Evolutionary conservation across 2,113 vertebrate species (phyloP).

Genomic region (Lucifuga dentata): DNA sequence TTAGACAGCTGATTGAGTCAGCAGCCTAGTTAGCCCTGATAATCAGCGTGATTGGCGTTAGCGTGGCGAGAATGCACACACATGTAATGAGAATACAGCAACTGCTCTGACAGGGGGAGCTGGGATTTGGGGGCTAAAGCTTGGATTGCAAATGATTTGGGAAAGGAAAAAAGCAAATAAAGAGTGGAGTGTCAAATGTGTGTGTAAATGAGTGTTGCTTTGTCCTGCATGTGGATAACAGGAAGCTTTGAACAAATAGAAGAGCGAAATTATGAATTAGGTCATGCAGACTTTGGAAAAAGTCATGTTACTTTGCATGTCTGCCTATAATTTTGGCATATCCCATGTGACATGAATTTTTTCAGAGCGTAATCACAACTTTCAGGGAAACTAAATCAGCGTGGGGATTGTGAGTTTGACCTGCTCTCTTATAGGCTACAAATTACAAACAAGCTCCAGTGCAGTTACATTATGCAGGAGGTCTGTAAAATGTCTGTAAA

Average conservation of each 20-base stretch:
- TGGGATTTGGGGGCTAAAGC: conserved; percentile 24
- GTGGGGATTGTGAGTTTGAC: neutral
- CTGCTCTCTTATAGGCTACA: neutral
- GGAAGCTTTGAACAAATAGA: conserved; percentile 12
- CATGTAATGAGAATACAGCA: conserved; percentile 37
- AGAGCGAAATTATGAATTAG: neutral
- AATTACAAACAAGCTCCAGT: neutral
- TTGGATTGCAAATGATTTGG: conserved; percentile 45
- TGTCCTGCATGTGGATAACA: neutral
- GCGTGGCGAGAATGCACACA: conserved; percentile 42
- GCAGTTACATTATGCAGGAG: neutral
- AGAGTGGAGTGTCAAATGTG: conserved; percentile 33
- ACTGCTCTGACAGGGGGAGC: conserved; percentile 43
- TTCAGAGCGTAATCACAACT: neutral
- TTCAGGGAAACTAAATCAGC: neutral
- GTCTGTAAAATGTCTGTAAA: neutral
- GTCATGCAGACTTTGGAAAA: neutral
- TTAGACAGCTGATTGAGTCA: conserved; percentile 77
- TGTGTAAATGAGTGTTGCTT: conserved; percentile 12
- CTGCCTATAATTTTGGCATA: neutral
- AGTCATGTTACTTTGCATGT: neutral
- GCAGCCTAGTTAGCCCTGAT: conserved; percentile 47
- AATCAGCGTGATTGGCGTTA: conserved; percentile 72
- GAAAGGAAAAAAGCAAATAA: conserved; percentile 50
- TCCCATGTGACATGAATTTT: neutral